These are phyloP conservation scores for Hydropotes inermis DNA, from an alignment of 2,113 vertebrate species.

Conservation along the genomic window DNA sequence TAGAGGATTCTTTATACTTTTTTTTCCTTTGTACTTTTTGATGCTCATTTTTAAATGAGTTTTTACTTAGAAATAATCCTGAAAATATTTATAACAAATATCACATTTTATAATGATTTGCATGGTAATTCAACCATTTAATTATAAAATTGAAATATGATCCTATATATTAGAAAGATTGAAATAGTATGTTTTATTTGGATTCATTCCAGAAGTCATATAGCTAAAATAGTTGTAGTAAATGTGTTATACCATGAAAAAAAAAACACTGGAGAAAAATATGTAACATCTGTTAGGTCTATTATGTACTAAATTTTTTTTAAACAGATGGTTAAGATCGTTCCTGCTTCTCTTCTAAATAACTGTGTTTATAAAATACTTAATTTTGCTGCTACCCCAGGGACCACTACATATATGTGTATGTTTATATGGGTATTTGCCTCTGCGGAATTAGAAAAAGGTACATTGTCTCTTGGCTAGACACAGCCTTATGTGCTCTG, in stretches of 20 bases:
- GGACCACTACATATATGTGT: neutral
- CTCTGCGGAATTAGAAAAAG: neutral
- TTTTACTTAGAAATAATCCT: slow-evolving; percentile 27
- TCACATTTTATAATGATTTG: neutral
- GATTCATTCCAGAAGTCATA: neutral
- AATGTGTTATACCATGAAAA: neutral
- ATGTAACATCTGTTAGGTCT: slow-evolving; percentile 4
- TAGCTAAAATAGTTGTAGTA: slow-evolving; percentile 17
- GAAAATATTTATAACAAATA: neutral
- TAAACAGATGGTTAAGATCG: slow-evolving; percentile 14
- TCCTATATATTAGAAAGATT: slow-evolving; percentile 10
- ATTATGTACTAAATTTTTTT: slow-evolving; percentile 13
- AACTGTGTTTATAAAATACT: slow-evolving; percentile 14
- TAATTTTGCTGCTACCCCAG: neutral
- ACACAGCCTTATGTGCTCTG: neutral
- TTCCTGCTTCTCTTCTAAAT: slow-evolving; percentile 21
- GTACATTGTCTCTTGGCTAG: neutral
- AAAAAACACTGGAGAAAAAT: neutral
- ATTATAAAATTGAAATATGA: slow-evolving; percentile 37
- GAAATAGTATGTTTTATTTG: slow-evolving; percentile 16
- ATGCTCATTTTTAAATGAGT: slow-evolving; percentile 30
- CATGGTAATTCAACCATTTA: neutral
- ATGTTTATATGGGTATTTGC: neutral
- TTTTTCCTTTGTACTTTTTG: neutral
- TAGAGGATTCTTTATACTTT: neutral